phyloP scores from a whole-genome alignment of 1,140 invertebrate genomes.

The Caenorhabditis tropicalis region DNA sequence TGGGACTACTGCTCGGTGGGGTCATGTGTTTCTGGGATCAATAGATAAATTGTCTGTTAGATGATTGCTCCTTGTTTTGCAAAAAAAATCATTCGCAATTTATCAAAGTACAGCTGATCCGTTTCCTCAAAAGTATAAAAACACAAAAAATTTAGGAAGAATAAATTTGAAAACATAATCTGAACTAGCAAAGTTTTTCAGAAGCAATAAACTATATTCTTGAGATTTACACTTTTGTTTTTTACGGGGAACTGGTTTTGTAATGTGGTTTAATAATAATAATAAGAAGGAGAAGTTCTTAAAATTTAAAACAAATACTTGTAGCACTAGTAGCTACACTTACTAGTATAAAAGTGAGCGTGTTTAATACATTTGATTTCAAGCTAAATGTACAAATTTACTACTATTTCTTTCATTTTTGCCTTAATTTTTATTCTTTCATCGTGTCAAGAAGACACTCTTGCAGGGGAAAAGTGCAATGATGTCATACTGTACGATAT shows the following conservation, averaged over 20 bases:
- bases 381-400: too few relatives aligned
- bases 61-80: too few relatives aligned
- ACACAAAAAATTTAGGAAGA: too few relatives aligned
- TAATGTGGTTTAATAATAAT: slow-evolving; percentile 13
- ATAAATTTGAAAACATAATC: too few relatives aligned
- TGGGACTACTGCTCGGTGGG: too few relatives aligned
- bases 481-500: slow-evolving; percentile 24
- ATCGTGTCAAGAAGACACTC: neutral
- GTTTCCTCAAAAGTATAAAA: too few relatives aligned
- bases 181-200: too few relatives aligned
- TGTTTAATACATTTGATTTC: neutral
- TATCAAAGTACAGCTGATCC: too few relatives aligned
- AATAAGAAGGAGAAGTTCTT: neutral
- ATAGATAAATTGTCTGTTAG: too few relatives aligned
- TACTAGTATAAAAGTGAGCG: neutral
- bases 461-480: slow-evolving; percentile 2
- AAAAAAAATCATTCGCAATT: too few relatives aligned
- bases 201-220: neutral
- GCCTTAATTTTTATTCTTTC: neutral
- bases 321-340: neutral
- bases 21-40: too few relatives aligned
- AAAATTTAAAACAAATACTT: neutral
- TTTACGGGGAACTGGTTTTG: neutral
- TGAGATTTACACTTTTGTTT: too few relatives aligned
- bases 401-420: neutral